These are phyloP conservation scores for Melieria picta DNA, from an alignment of 2,888 invertebrate genomes.

Conservation along the genomic window DNA sequence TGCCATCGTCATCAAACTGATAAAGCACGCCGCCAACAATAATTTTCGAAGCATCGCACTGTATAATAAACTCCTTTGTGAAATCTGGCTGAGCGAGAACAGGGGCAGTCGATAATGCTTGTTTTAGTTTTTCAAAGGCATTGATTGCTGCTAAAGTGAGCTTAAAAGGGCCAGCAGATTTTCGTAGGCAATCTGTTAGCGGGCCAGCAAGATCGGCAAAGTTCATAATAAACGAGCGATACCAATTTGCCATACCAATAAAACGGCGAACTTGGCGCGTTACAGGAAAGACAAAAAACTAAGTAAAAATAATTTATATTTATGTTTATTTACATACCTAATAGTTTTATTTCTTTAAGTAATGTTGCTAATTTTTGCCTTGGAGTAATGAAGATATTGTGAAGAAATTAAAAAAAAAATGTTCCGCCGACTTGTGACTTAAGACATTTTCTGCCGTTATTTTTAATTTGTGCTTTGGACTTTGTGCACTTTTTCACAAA, in stretches of 20 bases:
- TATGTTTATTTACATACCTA: too few relatives aligned
- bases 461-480: too few relatives aligned
- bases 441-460: too few relatives aligned
- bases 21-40: not conserved
- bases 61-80: not conserved
- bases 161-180: not conserved
- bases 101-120: not conserved
- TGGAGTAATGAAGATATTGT: too few relatives aligned
- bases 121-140: not conserved
- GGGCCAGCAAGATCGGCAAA: not conserved
- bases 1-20: not conserved
- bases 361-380: too few relatives aligned
- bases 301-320: too few relatives aligned
- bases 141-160: not conserved
- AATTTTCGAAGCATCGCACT: slow-evolving; percentile 9
- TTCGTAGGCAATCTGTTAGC: not conserved
- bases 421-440: too few relatives aligned
- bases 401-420: too few relatives aligned
- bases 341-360: too few relatives aligned
- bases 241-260: not conserved
- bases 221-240: too few relatives aligned
- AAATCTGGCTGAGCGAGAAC: not conserved
- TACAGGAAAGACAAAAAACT: too few relatives aligned
- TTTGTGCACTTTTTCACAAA: too few relatives aligned
- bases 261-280: not conserved